Evolutionary conservation across 2,113 vertebrate species (phyloP), one percentile per base, ranked within the genome.

Genomic region (Aspiorhynchus laticeps): DNA sequence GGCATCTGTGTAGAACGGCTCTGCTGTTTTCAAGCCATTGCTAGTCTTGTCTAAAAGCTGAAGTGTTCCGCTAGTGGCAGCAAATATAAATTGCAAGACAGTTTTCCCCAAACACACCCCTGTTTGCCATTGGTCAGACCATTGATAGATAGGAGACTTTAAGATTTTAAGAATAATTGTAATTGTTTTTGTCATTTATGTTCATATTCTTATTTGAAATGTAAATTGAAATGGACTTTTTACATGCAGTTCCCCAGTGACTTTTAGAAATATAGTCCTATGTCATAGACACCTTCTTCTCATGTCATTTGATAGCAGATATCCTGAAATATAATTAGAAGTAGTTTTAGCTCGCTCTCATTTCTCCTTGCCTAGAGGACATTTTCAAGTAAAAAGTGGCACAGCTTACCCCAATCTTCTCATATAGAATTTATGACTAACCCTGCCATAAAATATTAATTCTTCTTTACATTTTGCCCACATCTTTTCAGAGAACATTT

Each of bases 361-460:
- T 26, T 76, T 76, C 46, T 78, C 17, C 76, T 24, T 31, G 48
- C 28, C 26, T 51, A 33, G 17, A 53, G 14, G 76, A 53, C 48
- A 78, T 11, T 33, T 53, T 53, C 7, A 53, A 33, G 46, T 31
- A 33, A 33, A 53, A 53, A 53, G 26, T 78, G 76, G 5, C 48
- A 78, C 28, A 53, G 8, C 15, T 53, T 53, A 78, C 46, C 43
- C 26, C 73, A 28, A 28, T 28, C n/a, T 15, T n/a, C 41, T 76
- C 7, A 48, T 75, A 77, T 53, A 33, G 46, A 78, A 51, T 78
- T 78, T 21, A 78, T 78, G 28, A 24, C 76, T 33, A n/a, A 74
- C 36, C 36, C 36, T 78, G 46, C 17, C 9, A 78, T 78, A 3
- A 78, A 78, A 53, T 53, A 78, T 53, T 24, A 21, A 78, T 78